Evolutionary conservation across 2,113 vertebrate genomes (phyloP), one percentile per base, ranked within the genome.

Genomic region (Etheostoma cragini): DNA sequence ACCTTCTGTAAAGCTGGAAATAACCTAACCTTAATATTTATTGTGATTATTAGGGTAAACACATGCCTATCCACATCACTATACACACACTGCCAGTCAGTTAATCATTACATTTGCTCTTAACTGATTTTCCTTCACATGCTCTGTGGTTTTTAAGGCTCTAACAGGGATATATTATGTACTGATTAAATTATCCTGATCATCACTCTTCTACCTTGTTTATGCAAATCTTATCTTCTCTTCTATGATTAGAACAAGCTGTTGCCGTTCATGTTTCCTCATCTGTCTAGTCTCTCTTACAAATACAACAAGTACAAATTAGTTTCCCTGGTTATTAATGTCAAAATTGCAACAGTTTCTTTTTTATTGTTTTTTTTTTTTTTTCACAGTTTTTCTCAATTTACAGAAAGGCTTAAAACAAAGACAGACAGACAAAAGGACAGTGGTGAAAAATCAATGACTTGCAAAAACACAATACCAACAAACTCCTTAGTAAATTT

Each of bases 181-280:
- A 24, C 5, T 50, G 15, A 76, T 58, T 13, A 47, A 3, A 76
- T 65, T 0, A 54, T 54, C 13, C 0, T 17, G 11, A 74, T 62
- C 21, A 67, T 73, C 54, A 14, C 47, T 52, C 21, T 16, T 76
- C 33, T 62, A n/a, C 0, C 21, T 6, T 75, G 60, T 83, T 85
- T 22, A 86, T 88, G 79, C 52, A 84, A 85, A 87, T 86, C 66
- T 8, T 74, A 68, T 76, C 61, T 78, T 78, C 75, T 53, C 71
- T 80, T 24, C 53, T 72, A 66, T 26, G 72, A 83, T 57, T 4
- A 2, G 66, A 70, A 80, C 75, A 80, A 60, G 53, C 47, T 83
- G 56, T 45, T 72, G 49, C 57, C 8, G 5, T 26, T 68, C 57
- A 63, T 56, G n/a, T 66, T 57, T 30, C 33, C 65, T 66, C 46